Percentiles rank a stretch among this genome's conserved stretches.
phyloP scores from a whole-genome alignment of 92 coral and sea anemone species.

The Bergia sp. region DNA sequence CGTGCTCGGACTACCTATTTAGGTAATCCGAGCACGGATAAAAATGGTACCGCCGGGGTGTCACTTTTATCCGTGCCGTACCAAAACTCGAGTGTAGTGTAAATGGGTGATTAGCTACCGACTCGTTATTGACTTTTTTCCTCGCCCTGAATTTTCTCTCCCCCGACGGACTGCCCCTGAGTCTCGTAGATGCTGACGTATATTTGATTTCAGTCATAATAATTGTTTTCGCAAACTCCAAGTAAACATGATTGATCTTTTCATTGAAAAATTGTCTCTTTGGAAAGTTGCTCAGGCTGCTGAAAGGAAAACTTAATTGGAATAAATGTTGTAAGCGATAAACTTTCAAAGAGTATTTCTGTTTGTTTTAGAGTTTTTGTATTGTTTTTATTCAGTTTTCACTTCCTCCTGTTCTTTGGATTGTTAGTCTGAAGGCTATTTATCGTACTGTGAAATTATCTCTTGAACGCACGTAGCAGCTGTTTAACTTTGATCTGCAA shows the following conservation, averaged over 20 bases:
- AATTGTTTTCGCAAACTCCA: neutral
- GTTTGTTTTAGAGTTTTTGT: neutral
- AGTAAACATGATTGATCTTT: too few relatives aligned
- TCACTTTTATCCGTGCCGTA: too few relatives aligned
- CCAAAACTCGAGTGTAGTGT: too few relatives aligned
- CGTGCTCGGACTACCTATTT: too few relatives aligned
- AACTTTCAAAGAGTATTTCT: neutral
- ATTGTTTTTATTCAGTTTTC: neutral
- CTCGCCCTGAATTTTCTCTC: too few relatives aligned
- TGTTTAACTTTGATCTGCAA: neutral
- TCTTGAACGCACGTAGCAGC: neutral
- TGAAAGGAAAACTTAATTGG: neutral
- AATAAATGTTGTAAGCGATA: neutral
- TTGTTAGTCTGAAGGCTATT: neutral
- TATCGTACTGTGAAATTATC: slow-evolving; percentile 3
- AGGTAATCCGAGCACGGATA: too few relatives aligned
- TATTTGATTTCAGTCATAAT: neutral
- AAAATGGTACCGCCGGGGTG: too few relatives aligned
- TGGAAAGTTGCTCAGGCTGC: neutral
- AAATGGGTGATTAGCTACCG: too few relatives aligned
- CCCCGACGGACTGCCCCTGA: too few relatives aligned
- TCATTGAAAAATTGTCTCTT: neutral
- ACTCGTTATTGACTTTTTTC: too few relatives aligned
- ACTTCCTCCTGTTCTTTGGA: neutral
- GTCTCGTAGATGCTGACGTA: too few relatives aligned